phyloP scores from a whole-genome alignment of 2,888 invertebrate species.

The Nemurella pictetii region DNA sequence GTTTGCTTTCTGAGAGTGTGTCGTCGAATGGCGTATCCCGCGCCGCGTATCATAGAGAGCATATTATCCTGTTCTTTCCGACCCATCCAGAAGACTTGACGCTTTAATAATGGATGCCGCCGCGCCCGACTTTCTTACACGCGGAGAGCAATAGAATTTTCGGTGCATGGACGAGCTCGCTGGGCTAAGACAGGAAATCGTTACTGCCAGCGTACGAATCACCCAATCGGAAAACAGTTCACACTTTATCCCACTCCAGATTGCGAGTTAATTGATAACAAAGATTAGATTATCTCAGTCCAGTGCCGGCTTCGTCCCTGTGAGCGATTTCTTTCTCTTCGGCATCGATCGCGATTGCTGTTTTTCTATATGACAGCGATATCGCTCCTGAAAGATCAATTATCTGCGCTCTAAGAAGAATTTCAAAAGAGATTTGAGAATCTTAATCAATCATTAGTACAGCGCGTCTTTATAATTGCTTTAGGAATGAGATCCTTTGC shows the following conservation, averaged over 20 bases:
- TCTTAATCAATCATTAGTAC: background rate
- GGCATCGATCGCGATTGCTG: background rate
- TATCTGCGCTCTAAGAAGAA: too few relatives aligned
- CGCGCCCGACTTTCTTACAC: background rate
- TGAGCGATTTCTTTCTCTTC: background rate
- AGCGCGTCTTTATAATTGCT: background rate
- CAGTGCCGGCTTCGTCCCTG: background rate
- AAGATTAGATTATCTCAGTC: constrained; percentile 8
- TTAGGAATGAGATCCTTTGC: background rate
- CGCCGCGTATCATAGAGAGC: background rate
- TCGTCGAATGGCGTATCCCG: background rate
- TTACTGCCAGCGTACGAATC: constrained; percentile 5
- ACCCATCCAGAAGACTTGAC: background rate
- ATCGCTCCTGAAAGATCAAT: too few relatives aligned
- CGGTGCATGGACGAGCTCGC: background rate
- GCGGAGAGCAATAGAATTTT: constrained; percentile 11
- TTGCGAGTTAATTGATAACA: constrained; percentile 10
- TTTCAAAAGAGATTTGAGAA: background rate
- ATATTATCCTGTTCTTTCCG: background rate
- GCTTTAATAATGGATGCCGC: constrained; percentile 19
- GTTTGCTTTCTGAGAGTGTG: background rate
- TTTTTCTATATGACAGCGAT: background rate
- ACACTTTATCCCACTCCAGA: constrained; percentile 15
- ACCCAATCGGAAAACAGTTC: constrained; percentile 22
- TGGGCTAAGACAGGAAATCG: constrained; percentile 7